Conservation (phyloP, 2,888 invertebrate genomes). For the Dromius quadrimaculatus region DNA sequence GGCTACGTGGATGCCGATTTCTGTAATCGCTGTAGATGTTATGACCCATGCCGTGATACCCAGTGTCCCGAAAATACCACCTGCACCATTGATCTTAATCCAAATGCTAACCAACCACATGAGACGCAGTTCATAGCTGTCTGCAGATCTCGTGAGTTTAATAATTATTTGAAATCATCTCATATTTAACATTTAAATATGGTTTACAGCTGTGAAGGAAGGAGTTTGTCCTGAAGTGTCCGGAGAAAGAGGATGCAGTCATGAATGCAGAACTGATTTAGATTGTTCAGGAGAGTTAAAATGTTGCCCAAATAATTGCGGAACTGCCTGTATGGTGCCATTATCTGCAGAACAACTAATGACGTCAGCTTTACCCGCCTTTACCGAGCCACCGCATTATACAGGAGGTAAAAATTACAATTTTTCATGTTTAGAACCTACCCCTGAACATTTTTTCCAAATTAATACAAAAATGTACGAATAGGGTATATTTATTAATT, state of each 20-base stretch:
- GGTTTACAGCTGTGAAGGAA: conserved; percentile 73
- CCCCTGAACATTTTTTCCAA: too few relatives aligned
- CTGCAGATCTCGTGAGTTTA: conserved; percentile 74
- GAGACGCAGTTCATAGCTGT: conserved; percentile 70
- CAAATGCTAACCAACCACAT: conserved; percentile 59
- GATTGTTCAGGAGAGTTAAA: conserved; percentile 84
- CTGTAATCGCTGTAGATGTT: conserved; percentile 81
- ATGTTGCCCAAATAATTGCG: conserved; percentile 86
- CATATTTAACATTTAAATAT: conserved; percentile 6
- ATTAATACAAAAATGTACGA: too few relatives aligned
- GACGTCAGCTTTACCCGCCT: conserved; percentile 63
- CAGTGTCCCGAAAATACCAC: conserved; percentile 74
- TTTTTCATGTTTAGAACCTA: too few relatives aligned
- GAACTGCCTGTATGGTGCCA: conserved; percentile 76
- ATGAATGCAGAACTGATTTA: conserved; percentile 83
- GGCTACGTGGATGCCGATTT: conserved; percentile 72
- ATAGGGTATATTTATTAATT: conserved; percentile 1
- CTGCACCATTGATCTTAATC: conserved; percentile 76
- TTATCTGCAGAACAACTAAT: conserved; percentile 60
- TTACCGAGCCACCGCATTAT: conserved; percentile 61
- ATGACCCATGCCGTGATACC: conserved; percentile 78
- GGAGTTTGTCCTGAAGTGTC: conserved; percentile 74
- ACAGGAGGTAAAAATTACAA: conserved; percentile 60
- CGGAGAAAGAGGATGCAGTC: conserved; percentile 71
- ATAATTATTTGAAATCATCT: conserved; percentile 14